Base-by-base conservation (phyloP, 1,140 invertebrate genomes). In the Lasaia peninsularis region DNA sequence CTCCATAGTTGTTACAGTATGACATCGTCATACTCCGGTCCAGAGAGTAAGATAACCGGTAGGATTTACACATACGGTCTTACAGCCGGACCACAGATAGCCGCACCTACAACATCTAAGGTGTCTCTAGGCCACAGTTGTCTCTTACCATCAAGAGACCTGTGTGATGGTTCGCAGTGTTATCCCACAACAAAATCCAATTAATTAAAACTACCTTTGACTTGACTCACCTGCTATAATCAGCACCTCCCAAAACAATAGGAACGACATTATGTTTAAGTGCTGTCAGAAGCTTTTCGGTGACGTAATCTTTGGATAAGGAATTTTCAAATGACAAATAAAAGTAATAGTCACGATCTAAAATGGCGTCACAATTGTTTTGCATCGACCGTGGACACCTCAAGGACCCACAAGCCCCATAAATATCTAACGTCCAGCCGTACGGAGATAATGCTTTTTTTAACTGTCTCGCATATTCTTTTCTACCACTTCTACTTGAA, bases 291-390 rank as follows among this genome's bases (percentile, higher is more conserved):
- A 94, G 71, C 65, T 93, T 93, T 63, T 94, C 93, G 0, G 93
- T 93, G 2, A 93, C 89, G 71, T 94, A 94, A 77, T 93, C 92
- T 55, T 88, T 79, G 57, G 87, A 86, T 32, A 91, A 81, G 14
- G 91, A 90, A 76, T 95, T 95, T 75, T 95, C 94, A 51, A 94
- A 93, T 0, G 94, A 89, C 53, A 95, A 71, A 72, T 94, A 94
- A 69, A 94, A 94, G 59, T 90, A 92, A 75, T 94, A 94, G 33
- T 90, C 67, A 1, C 79, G 83, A 7, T 83, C 73, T 12, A 93
- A 60, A 20, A 83, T 69, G 0, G 60, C 53, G 58, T 90, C 85
- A 52, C 90, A 92, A 33, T 82, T 69, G 0, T 71, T 61, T 40
- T 66, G 53, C 2, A 56, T 4, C n/a, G 75, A 37, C 48, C 51